These are phyloP conservation scores for Ooceraea biroi DNA, from an alignment of 1,140 invertebrate genomes.

Conservation along the genomic window DNA sequence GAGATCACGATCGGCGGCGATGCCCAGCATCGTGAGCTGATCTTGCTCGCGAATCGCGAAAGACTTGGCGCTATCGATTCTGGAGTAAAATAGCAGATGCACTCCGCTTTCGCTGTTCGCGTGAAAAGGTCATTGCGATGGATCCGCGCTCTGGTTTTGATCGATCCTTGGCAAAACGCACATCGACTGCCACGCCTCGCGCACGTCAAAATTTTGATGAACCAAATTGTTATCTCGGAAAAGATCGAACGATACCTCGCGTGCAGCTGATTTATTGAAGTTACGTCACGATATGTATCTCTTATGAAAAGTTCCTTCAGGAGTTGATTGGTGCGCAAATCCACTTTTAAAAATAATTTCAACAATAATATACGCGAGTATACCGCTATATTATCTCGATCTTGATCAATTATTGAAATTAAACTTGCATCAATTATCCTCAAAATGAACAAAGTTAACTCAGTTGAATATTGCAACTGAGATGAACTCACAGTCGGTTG, in stretches of 20 bases:
- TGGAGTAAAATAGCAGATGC: conserved; percentile 27
- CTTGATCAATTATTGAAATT: too few relatives aligned
- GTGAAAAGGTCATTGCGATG: conserved; percentile 33
- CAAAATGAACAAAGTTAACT: conserved; percentile 13
- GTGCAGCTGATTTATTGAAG: neutral
- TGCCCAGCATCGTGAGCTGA: conserved; percentile 38
- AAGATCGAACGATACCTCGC: neutral
- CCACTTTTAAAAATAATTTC: too few relatives aligned
- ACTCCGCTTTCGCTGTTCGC: conserved; percentile 57
- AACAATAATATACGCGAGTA: too few relatives aligned
- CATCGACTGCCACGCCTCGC: too few relatives aligned
- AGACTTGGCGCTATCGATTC: neutral
- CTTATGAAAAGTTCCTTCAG: too few relatives aligned
- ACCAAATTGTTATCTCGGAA: neutral
- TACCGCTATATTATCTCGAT: too few relatives aligned
- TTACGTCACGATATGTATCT: neutral
- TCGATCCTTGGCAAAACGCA: neutral
- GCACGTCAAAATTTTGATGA: neutral
- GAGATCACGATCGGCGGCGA: conserved; percentile 54
- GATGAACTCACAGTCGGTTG: too few relatives aligned
- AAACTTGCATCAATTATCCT: neutral
- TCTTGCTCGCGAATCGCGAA: conserved; percentile 49
- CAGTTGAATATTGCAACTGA: neutral
- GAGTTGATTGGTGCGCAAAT: too few relatives aligned
- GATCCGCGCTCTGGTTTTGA: conserved; percentile 1